A percentile compares a stretch with the other conserved stretches of the same genome.
Evolutionary conservation across 2,888 invertebrate species (phyloP).

Genomic region (Tetheella fluctuosa): DNA sequence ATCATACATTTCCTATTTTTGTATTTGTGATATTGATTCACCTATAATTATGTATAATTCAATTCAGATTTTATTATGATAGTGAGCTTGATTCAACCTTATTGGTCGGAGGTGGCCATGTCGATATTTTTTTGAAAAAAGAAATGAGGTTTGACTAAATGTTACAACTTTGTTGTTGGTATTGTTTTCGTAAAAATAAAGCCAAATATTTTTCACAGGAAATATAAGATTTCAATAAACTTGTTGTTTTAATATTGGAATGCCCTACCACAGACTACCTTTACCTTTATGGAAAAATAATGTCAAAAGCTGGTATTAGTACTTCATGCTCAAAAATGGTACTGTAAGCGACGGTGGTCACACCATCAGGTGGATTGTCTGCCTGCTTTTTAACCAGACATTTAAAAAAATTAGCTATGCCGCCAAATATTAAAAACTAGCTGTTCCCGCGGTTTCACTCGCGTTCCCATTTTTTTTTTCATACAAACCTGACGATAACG

Average conservation of each 20-base stretch:
- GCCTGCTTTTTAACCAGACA: too few relatives aligned
- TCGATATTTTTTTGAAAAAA: neutral
- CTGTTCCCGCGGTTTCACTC: too few relatives aligned
- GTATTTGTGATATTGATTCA: neutral
- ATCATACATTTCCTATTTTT: neutral
- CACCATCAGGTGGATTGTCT: too few relatives aligned
- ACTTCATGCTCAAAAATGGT: too few relatives aligned
- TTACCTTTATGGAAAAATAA: too few relatives aligned
- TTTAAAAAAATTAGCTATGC: too few relatives aligned
- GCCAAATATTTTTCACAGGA: slow-evolving; percentile 4
- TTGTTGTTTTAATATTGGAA: neutral
- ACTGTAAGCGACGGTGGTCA: too few relatives aligned
- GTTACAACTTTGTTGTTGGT: neutral
- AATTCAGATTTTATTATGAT: too few relatives aligned
- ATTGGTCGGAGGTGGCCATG: neutral
- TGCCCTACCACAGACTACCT: neutral
- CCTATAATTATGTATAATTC: neutral
- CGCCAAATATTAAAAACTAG: too few relatives aligned
- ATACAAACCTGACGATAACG: too few relatives aligned
- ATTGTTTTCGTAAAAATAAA: neutral
- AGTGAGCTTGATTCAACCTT: neutral
- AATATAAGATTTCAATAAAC: neutral
- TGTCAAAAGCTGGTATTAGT: too few relatives aligned
- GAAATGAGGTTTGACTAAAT: neutral
- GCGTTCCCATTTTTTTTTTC: too few relatives aligned